These are phyloP conservation scores for Encarsia formosa DNA, from an alignment of 2,888 invertebrate genomes.

Conservation along the genomic window DNA sequence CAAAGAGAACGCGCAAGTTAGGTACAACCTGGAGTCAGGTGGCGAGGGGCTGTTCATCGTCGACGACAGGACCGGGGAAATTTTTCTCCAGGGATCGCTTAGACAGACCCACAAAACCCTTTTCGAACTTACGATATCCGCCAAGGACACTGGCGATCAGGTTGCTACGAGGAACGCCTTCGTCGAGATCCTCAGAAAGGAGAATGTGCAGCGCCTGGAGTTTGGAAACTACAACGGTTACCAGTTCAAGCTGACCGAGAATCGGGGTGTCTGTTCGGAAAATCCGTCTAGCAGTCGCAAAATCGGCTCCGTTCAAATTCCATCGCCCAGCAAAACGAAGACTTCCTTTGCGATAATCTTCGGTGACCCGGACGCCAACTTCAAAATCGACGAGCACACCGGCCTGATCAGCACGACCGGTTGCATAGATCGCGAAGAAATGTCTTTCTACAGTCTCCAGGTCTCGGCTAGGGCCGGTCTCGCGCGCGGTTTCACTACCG, in stretches of 20 bases:
- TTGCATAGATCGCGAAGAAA: constrained; percentile 80
- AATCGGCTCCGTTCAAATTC: constrained; percentile 68
- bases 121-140: constrained; percentile 72
- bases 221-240: constrained; percentile 76
- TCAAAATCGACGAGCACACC: constrained; percentile 73
- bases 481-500: constrained; percentile 72
- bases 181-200: constrained; percentile 74
- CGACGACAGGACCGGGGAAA: constrained; percentile 72
- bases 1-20: constrained; percentile 80
- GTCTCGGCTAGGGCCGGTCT: constrained; percentile 76
- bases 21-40: constrained; percentile 74
- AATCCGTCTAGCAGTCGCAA: constrained; percentile 57
- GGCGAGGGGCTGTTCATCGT: constrained; percentile 77
- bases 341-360: constrained; percentile 73
- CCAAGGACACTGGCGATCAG: constrained; percentile 76
- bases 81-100: constrained; percentile 66
- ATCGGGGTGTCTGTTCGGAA: constrained; percentile 59
- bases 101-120: constrained; percentile 64
- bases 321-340: constrained; percentile 40
- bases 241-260: constrained; percentile 79
- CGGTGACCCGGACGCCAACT: constrained; percentile 75
- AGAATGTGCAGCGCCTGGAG: constrained; percentile 67
- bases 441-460: constrained; percentile 70
- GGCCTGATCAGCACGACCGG: constrained; percentile 76
- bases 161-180: constrained; percentile 69